These are phyloP conservation scores for Chlorodrepanis virens DNA, from an alignment of 2,113 vertebrate genomes.

Conservation along the genomic window DNA sequence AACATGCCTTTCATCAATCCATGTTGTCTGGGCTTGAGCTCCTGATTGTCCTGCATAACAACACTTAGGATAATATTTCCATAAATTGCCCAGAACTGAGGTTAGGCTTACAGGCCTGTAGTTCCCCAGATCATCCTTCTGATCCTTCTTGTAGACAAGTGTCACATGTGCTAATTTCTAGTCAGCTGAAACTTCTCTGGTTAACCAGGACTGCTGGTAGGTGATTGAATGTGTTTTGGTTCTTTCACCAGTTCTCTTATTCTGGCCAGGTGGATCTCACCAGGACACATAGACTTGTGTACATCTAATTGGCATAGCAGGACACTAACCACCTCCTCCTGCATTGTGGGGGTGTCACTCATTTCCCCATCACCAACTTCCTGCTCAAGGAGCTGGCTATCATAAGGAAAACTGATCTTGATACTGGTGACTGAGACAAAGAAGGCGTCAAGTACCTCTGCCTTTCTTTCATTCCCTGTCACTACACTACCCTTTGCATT, in stretches of 20 bases:
- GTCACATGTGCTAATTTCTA: background rate
- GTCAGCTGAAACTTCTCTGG: background rate
- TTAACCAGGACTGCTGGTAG: background rate
- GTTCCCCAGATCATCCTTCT: background rate
- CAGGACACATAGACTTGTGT: background rate
- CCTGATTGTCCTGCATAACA: background rate
- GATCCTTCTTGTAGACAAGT: rapidly evolving
- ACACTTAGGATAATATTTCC: background rate
- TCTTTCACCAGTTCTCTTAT: background rate
- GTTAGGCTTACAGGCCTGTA: background rate
- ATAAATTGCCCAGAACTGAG: background rate
- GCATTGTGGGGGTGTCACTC: background rate
- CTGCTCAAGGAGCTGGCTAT: too few relatives aligned
- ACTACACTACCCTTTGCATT: background rate
- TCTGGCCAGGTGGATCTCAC: background rate
- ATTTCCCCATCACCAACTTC: background rate
- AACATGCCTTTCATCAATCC: background rate
- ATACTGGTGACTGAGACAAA: background rate
- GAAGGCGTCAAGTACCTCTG: background rate
- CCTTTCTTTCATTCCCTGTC: background rate
- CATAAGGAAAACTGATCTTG: background rate
- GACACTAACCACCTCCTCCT: background rate
- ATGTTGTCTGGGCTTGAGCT: background rate
- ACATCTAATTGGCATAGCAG: background rate
- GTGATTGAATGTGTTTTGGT: background rate